A percentile compares a stretch with the other conserved stretches of the same genome.
These are phyloP conservation scores for Cheilinus undulatus DNA, from an alignment of 2,113 vertebrate genomes.

Conservation along the genomic window DNA sequence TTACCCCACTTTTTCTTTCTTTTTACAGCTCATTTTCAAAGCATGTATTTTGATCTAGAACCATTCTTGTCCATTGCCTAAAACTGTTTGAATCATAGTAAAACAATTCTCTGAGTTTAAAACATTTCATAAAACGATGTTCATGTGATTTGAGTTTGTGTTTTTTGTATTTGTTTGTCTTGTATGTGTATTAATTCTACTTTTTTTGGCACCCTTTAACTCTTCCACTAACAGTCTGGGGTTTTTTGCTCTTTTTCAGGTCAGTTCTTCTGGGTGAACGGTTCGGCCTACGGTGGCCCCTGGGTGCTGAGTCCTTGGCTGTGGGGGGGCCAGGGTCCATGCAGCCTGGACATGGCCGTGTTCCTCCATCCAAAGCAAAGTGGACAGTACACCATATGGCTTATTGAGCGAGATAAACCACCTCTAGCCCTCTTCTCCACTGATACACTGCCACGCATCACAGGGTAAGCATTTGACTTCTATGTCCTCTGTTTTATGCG, in stretches of 20 bases:
- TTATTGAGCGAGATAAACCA: conserved; percentile 83
- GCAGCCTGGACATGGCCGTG: conserved; percentile 89
- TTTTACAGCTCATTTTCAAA: background rate
- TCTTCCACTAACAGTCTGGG: background rate
- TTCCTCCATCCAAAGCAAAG: conserved; percentile 88
- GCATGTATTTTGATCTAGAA: conserved; percentile 35
- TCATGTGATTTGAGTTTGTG: background rate
- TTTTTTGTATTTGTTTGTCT: too few relatives aligned
- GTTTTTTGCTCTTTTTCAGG: conserved; percentile 78
- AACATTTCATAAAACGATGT: background rate
- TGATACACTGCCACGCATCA: conserved; percentile 76
- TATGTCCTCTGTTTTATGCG: too few relatives aligned
- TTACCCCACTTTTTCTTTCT: conserved; percentile 18
- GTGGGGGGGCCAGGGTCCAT: conserved; percentile 85
- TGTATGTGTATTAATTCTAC: background rate
- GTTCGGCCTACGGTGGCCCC: conserved; percentile 84
- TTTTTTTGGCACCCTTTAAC: background rate
- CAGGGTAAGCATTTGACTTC: conserved; percentile 76
- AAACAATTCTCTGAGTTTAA: conserved; percentile 10
- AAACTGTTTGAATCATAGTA: conserved; percentile 22
- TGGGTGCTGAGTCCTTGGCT: conserved; percentile 95
- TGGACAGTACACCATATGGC: conserved; percentile 88
- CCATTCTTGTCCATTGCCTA: too few relatives aligned
- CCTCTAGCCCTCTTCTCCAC: conserved; percentile 80
- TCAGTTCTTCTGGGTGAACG: conserved; percentile 91